Evolutionary conservation across 2,113 vertebrate species (phyloP).

Genomic region (Anas platyrhynchos): DNA sequence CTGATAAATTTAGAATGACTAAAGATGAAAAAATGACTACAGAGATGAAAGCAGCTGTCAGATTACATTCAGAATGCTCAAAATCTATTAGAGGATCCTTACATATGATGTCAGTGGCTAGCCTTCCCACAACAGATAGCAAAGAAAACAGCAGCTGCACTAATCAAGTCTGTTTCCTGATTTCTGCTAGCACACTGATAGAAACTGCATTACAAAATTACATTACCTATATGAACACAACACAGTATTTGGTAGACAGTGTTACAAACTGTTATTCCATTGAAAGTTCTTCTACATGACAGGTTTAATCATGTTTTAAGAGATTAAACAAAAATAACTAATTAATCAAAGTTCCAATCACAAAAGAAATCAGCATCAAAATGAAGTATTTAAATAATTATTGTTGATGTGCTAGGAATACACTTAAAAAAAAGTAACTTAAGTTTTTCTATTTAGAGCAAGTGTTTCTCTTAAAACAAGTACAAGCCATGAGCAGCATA

Average conservation of each 20-base stretch:
- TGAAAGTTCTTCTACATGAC: neutral
- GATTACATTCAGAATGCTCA: neutral
- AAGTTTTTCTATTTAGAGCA: neutral
- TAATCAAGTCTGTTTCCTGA: neutral
- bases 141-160: neutral
- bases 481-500: neutral
- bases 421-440: neutral
- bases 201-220: fast-evolving
- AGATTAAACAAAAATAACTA: neutral
- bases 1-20: neutral
- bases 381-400: neutral
- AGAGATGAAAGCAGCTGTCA: neutral
- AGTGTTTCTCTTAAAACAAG: neutral
- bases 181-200: neutral
- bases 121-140: neutral
- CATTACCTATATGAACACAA: fast-evolving
- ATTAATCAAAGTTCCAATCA: neutral
- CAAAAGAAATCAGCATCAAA: neutral
- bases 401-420: neutral
- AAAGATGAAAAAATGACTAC: neutral
- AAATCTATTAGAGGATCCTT: neutral
- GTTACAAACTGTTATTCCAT: neutral
- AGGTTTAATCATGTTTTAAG: neutral
- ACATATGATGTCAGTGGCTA: fast-evolving
- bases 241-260: fast-evolving